Percentiles rank a stretch among this genome's conserved stretches.
phyloP scores from a whole-genome alignment of 2,113 vertebrate species.

The Scomber colias region DNA sequence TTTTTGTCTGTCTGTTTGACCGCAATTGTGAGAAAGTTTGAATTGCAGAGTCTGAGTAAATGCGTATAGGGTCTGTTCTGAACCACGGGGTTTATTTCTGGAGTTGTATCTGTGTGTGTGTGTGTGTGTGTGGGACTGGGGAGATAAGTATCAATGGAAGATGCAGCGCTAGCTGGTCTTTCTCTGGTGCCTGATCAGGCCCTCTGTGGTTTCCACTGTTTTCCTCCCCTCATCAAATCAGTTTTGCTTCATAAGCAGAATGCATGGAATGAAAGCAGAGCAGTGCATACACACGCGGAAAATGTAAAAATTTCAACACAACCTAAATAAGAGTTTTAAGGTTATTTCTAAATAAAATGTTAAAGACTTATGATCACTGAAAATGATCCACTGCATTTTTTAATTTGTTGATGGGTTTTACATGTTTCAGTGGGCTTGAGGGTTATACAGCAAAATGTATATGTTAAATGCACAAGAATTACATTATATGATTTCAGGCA shows the following conservation, averaged over 20 bases:
- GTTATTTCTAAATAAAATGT: not conserved
- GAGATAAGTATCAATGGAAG: conserved; percentile 85
- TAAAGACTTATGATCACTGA: not conserved
- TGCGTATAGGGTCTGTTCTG: conserved; percentile 58
- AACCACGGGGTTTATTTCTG: conserved; percentile 59
- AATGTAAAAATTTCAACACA: conserved; percentile 51
- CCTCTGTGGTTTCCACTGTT: conserved; percentile 82
- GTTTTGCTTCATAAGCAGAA: conserved; percentile 87
- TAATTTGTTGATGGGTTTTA: not conserved
- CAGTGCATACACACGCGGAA: conserved; percentile 52
- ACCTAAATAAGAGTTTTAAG: conserved; percentile 6
- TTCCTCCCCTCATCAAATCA: conserved; percentile 80
- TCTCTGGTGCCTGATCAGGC: conserved; percentile 75
- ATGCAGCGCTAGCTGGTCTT: conserved; percentile 66
- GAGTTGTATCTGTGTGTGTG: conserved; percentile 8
- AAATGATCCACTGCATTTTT: not conserved
- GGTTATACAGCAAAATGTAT: not conserved
- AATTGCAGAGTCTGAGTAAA: conserved; percentile 58
- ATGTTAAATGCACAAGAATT: not conserved
- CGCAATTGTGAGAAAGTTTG: conserved; percentile 78
- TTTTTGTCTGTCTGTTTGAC: conserved; percentile 78
- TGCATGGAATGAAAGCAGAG: conserved; percentile 74
- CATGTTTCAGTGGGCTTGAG: too few relatives aligned
- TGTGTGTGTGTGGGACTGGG: conserved; percentile 44
- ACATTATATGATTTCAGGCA: not conserved